These are phyloP conservation scores for Caenorhabditis sp. DNA, from an alignment of 2,888 invertebrate genomes.

Conservation along the genomic window DNA sequence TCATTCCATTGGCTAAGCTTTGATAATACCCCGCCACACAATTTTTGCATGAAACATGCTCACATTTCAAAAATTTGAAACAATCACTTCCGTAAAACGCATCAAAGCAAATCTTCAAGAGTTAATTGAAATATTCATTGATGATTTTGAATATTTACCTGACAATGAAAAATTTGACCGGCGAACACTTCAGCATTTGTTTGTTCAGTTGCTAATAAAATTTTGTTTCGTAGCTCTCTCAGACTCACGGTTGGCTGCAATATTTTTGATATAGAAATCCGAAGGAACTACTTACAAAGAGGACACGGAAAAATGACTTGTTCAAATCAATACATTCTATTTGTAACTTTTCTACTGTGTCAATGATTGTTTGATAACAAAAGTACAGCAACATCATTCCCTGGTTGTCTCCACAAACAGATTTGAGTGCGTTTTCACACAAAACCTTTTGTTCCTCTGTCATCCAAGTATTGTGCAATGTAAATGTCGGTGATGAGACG, in stretches of 20 bases:
- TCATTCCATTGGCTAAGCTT: not conserved
- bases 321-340: not conserved
- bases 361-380: conserved; percentile 36
- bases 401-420: not conserved
- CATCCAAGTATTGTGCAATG: conserved; percentile 6
- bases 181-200: conserved; percentile 28
- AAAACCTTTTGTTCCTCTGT: not conserved
- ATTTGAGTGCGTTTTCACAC: not conserved
- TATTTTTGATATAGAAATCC: not conserved
- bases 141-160: conserved; percentile 5
- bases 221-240: not conserved
- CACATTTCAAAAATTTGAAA: conserved; percentile 86
- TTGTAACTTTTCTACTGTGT: not conserved
- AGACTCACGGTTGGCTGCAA: not conserved
- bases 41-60: conserved; percentile 86
- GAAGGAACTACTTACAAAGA: not conserved
- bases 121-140: too few relatives aligned
- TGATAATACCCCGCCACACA: conserved; percentile 86
- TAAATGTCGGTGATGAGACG: not conserved
- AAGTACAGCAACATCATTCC: conserved; percentile 40
- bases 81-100: conserved; percentile 85
- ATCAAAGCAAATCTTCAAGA: conserved; percentile 85
- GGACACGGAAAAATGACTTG: not conserved
- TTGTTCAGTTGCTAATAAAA: conserved; percentile 14
- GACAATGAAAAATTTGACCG: conserved; percentile 33